Conservation (phyloP, 2,113 vertebrate species). For the Mus pahari region DNA sequence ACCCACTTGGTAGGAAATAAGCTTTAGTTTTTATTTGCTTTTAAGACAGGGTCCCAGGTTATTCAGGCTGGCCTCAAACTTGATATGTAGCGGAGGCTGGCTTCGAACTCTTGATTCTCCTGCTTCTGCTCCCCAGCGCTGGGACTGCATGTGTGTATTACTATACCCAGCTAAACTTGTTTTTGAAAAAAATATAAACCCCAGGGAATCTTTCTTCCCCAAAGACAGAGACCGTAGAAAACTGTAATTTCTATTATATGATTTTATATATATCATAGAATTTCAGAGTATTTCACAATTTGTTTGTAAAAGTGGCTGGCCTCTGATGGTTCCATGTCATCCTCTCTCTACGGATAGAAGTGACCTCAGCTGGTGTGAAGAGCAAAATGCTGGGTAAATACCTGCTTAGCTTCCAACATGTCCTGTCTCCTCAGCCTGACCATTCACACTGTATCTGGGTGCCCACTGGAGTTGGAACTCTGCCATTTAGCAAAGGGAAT, state of each 20-base stretch:
- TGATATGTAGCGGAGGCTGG: background rate
- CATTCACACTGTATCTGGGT: background rate
- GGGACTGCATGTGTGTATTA: background rate
- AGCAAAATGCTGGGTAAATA: background rate
- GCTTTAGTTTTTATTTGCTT: background rate
- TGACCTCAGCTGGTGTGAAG: background rate
- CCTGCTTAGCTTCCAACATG: background rate
- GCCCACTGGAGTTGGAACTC: background rate
- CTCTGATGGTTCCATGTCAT: background rate
- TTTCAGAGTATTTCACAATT: background rate
- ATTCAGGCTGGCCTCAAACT: background rate
- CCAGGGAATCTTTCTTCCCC: constrained; percentile 14
- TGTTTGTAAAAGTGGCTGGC: background rate
- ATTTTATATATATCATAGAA: constrained; percentile 26
- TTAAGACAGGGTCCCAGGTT: background rate
- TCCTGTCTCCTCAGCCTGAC: background rate
- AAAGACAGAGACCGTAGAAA: constrained; percentile 15
- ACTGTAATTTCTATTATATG: background rate
- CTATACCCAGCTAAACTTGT: background rate
- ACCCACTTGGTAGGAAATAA: background rate
- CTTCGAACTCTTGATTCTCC: background rate
- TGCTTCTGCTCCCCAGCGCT: background rate
- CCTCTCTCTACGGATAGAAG: background rate
- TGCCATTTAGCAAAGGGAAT: background rate
- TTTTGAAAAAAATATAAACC: background rate